Percentiles rank a stretch among this genome's conserved stretches.
Evolutionary conservation across 1,140 invertebrate genomes (phyloP).

Genomic region (Heterodera schachtii): DNA sequence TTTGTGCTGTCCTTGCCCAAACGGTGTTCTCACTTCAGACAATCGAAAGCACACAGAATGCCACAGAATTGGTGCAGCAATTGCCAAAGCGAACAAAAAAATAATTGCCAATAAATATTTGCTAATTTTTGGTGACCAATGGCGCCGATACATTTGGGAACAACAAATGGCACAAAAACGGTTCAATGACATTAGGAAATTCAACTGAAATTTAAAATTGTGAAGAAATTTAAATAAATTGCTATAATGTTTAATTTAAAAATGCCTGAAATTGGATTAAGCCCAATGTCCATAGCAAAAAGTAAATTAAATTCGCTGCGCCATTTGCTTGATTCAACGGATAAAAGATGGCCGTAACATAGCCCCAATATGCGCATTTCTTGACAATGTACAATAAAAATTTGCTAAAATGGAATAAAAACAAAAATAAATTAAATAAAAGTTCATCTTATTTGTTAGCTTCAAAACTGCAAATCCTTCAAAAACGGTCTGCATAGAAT

Average conservation of each 20-base stretch:
- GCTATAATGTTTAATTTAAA: no score
- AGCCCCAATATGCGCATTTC: conserved; percentile 32
- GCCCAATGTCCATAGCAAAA: conserved; percentile 13
- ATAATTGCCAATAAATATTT: conserved; percentile 1
- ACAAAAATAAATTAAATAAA: neutral
- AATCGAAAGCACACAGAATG: conserved; percentile 26
- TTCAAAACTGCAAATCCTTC: no score
- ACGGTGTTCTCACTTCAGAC: neutral
- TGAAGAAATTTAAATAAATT: no score
- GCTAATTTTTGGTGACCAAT: neutral
- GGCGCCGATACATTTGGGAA: conserved; percentile 6
- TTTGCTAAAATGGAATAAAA: conserved; percentile 7
- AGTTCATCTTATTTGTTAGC: neutral
- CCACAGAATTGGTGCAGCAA: conserved; percentile 18
- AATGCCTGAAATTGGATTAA: conserved; percentile 13
- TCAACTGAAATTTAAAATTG: neutral
- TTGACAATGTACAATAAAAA: conserved; percentile 15
- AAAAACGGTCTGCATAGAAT: no score
- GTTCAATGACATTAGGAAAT: conserved; percentile 19
- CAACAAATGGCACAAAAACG: conserved; percentile 25
- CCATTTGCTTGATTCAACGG: conserved; percentile 11
- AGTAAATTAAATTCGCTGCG: conserved; percentile 21
- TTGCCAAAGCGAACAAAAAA: neutral
- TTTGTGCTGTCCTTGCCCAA: neutral
- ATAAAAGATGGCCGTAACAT: conserved; percentile 1